These are phyloP conservation scores for Dasysyrphus tricinctus DNA, from an alignment of 2,888 invertebrate species.

Conservation along the genomic window DNA sequence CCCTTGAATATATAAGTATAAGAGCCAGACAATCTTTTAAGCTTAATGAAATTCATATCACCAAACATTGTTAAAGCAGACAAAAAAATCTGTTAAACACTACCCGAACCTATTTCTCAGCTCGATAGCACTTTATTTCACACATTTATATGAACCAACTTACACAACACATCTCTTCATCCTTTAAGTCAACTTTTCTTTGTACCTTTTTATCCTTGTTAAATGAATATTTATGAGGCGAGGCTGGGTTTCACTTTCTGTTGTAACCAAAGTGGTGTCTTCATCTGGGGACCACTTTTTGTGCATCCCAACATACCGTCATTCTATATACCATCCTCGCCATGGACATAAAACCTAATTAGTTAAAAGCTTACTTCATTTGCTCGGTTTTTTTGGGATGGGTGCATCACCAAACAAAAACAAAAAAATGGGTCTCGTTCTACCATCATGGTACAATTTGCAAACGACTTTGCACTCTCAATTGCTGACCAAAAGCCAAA, in stretches of 20 bases:
- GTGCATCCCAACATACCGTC: conserved; percentile 16
- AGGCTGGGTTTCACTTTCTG: conserved; percentile 52
- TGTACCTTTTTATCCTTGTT: conserved; percentile 30
- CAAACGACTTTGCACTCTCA: conserved; percentile 69
- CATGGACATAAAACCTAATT: conserved; percentile 63
- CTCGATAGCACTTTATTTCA: conserved; percentile 2
- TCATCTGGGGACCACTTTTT: conserved; percentile 46
- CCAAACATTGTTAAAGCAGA: background rate
- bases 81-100: conserved; percentile 3
- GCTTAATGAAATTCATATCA: conserved; percentile 22
- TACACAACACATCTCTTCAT: background rate
- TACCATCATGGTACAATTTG: conserved; percentile 62
- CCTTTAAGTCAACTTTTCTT: conserved; percentile 21
- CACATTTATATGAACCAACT: background rate
- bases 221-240: conserved; percentile 57
- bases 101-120: background rate
- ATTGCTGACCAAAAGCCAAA: conserved; percentile 72
- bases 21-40: conserved; percentile 8
- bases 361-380: conserved; percentile 73
- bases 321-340: conserved; percentile 19
- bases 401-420: background rate
- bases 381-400: conserved; percentile 30
- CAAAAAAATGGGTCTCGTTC: conserved; percentile 9
- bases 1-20: too few relatives aligned
- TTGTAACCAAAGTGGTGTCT: conserved; percentile 49